Evolutionary conservation across 2,888 invertebrate genomes (phyloP), one percentile per base, ranked within the genome.

Genomic region (Yponomeuta plumbellus): DNA sequence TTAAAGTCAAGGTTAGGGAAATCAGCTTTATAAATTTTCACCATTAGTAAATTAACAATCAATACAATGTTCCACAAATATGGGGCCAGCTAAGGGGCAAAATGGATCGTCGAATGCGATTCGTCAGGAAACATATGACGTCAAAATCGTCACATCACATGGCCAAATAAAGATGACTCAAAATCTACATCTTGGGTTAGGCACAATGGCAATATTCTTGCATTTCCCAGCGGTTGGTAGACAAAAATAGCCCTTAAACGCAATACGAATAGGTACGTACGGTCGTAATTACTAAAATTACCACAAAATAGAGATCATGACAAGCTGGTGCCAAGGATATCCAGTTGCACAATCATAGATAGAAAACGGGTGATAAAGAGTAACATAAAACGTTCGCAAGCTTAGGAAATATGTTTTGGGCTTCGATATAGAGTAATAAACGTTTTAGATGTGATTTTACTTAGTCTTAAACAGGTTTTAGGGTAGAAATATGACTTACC

Each of bases 401-500:
- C 17, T 5, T 13, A 17, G 17, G 17, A 17, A 52, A 34, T 34
- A 10, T 34, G 8, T 1, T 6, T 34, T 10, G 34, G 44, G 44
- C 44, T 17, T 17, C 17, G 17, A 52, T 34, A 52, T 52, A 13
- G 13, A 52, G 5, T 13, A 52, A 52, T 52, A 52, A 17, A 17
- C 44, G 44, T 17, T 52, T 52, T 17, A 17, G 44, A 52, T 52
- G 3, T 17, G 44, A 8, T 52, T 52, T 52, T 52, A 52, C 13
- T 13, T 13, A 52, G 44, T 52, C 17, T 8, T 52, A 52, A 13
- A 52, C 44, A n/a, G 59, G 6, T 61, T 34, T 61, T 63, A 63
- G 11, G 20, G 21, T 1, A 20, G 11, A 58, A 52, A 67, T 67
- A 64, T 66, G 73, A 86, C 93, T 92, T 84, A 94, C 94, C 94